Evolutionary conservation across 2,888 invertebrate species (phyloP).

Genomic region (Stenodema calcarata): DNA sequence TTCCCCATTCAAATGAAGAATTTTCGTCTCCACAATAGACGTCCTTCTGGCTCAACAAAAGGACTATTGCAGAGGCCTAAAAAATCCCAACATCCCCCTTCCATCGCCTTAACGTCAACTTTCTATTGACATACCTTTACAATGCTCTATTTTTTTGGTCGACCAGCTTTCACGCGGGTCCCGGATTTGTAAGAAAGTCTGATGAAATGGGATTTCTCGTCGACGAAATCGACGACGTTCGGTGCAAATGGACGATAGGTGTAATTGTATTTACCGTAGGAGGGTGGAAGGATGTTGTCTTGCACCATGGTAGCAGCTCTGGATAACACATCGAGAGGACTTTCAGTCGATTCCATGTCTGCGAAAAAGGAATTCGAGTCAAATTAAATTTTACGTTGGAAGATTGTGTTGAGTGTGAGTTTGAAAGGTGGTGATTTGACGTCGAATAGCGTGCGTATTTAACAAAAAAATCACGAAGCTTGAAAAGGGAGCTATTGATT

Average conservation of each 20-base stretch:
- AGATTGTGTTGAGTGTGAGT: background rate
- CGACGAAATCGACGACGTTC: background rate
- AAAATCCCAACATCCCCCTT: background rate
- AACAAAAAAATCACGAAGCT: background rate
- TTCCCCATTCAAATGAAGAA: background rate
- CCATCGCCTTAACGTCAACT: background rate
- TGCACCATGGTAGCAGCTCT: conserved; percentile 90
- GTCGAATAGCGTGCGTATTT: background rate
- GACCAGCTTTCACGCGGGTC: conserved; percentile 8
- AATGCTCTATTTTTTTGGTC: conserved; percentile 26
- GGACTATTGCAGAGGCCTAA: background rate
- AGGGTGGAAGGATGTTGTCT: conserved; percentile 66
- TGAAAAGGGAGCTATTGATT: conserved; percentile 1
- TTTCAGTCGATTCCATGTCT: conserved; percentile 65
- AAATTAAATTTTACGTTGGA: background rate
- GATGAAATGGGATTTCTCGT: background rate
- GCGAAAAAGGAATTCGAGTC: background rate
- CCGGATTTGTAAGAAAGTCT: background rate
- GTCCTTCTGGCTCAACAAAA: background rate
- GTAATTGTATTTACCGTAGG: conserved; percentile 63
- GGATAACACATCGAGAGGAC: conserved; percentile 84
- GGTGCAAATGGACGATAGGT: too few relatives aligned
- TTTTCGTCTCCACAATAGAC: background rate
- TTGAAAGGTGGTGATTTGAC: background rate
- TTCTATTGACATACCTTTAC: conserved; percentile 30